Evolutionary conservation across 2,797 vertebrate genomes (phyloP).

Genomic region (Meda fulgida): DNA sequence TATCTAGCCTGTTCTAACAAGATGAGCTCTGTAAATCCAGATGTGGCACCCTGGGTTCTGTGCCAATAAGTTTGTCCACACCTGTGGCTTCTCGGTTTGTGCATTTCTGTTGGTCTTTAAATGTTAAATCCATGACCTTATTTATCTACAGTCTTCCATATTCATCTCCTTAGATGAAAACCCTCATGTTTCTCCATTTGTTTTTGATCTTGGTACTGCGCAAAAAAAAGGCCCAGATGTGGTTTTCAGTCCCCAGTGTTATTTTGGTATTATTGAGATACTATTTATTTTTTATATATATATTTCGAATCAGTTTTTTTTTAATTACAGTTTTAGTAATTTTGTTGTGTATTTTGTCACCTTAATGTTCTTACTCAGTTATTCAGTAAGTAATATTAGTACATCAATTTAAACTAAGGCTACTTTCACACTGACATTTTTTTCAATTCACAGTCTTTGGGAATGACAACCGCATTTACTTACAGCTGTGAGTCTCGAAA

Average conservation of each 20-base stretch:
- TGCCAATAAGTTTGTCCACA: not conserved
- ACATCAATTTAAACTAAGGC: not conserved
- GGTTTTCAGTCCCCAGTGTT: not conserved
- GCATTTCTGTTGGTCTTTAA: conserved; percentile 4
- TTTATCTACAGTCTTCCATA: not conserved
- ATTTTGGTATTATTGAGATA: not conserved
- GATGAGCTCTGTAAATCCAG: not conserved
- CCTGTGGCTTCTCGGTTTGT: not conserved
- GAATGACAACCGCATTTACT: not conserved
- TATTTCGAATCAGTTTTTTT: not conserved
- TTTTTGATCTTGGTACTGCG: conserved; percentile 2
- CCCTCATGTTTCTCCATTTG: conserved; percentile 13
- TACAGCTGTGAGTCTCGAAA: not conserved
- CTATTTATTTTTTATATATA: too few species aligned
- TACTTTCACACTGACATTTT: not conserved
- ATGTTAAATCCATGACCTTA: not conserved
- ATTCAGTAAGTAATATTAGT: too few species aligned
- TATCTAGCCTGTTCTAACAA: conserved; percentile 18
- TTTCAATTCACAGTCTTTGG: not conserved
- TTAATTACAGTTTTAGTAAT: not conserved
- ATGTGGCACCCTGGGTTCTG: not conserved
- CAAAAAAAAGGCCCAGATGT: not conserved
- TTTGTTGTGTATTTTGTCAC: not conserved
- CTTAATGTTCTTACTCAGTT: not conserved
- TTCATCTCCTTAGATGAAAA: conserved; percentile 10